Conservation (phyloP, 2,888 invertebrate genomes). For the Diplolepis rosae region DNA sequence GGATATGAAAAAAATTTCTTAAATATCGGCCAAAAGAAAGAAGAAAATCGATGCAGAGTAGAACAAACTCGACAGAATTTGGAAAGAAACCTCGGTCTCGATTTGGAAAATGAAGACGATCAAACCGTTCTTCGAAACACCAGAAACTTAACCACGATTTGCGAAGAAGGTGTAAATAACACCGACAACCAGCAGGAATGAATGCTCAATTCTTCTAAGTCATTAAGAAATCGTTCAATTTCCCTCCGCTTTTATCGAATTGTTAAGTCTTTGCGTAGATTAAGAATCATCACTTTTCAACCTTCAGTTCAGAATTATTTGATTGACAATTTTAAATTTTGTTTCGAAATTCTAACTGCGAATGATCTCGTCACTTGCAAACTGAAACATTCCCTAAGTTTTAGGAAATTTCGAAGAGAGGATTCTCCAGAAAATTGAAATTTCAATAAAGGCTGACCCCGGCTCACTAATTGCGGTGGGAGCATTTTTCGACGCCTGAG, state of each 20-base stretch:
- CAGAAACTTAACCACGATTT: conserved; percentile 62
- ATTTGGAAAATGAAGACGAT: conserved; percentile 41
- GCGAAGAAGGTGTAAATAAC: conserved; percentile 58
- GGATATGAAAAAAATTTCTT: conserved; percentile 56
- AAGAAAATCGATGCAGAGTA: conserved; percentile 54
- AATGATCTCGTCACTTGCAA: too few species aligned
- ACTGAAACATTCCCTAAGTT: conserved; percentile 7
- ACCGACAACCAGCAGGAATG: conserved; percentile 59
- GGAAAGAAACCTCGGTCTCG: conserved; percentile 51
- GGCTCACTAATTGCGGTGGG: conserved; percentile 21
- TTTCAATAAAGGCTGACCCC: conserved; percentile 18
- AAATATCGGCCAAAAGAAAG: conserved; percentile 51
- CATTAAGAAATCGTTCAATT: conserved; percentile 31
- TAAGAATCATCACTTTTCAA: too few species aligned
- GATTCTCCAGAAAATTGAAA: conserved; percentile 5
- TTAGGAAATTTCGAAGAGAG: neutral
- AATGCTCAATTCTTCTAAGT: conserved; percentile 36
- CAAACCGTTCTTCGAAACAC: conserved; percentile 42
- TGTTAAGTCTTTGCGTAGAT: too few species aligned
- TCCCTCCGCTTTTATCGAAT: conserved; percentile 22
- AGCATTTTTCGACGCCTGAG: conserved; percentile 9
- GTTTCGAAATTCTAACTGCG: too few species aligned
- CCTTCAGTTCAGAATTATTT: too few species aligned
- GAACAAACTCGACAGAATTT: conserved; percentile 56
- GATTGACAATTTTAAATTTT: too few species aligned